These are phyloP conservation scores for Nycteola revayana DNA, from an alignment of 2,888 invertebrate species.

Conservation along the genomic window DNA sequence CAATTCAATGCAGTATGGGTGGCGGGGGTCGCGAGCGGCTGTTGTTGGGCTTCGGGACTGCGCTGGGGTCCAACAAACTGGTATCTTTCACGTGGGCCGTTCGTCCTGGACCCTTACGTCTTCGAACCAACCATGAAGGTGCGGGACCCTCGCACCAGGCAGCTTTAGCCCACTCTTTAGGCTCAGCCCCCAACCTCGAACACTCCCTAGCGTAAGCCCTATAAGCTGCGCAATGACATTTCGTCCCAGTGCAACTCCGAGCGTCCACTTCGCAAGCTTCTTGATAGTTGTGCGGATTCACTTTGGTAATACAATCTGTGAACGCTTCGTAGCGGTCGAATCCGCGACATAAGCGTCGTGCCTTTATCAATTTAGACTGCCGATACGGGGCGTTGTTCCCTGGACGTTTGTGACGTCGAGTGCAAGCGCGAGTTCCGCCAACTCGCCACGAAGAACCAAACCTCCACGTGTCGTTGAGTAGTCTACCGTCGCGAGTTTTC, in stretches of 20 bases:
- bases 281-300: constrained; percentile 91
- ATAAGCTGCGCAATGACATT: constrained; percentile 95
- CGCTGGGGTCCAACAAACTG: constrained; percentile 47
- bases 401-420: constrained; percentile 79
- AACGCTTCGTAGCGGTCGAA: constrained; percentile 83
- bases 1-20: constrained; percentile 62
- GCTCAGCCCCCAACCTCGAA: constrained; percentile 86
- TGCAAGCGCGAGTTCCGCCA: constrained; percentile 89
- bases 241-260: constrained; percentile 91
- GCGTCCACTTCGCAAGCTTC: constrained; percentile 94
- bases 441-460: constrained; percentile 96
- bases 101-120: constrained; percentile 40
- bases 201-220: constrained; percentile 95
- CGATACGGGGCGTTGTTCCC: constrained; percentile 69
- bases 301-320: constrained; percentile 88
- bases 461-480: constrained; percentile 84
- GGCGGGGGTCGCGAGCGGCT: constrained; percentile 70
- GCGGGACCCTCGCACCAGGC: constrained; percentile 84
- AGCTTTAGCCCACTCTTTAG: constrained; percentile 87
- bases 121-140: constrained; percentile 63
- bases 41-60: constrained; percentile 55
- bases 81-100: constrained; percentile 23
- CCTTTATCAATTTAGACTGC: constrained; percentile 67
- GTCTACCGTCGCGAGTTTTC: constrained; percentile 85
- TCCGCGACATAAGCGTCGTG: constrained; percentile 76